Evolutionary conservation across 2,113 vertebrate species (phyloP), one percentile per base, ranked within the genome.

Genomic region (Ornithorhynchus anatinus): DNA sequence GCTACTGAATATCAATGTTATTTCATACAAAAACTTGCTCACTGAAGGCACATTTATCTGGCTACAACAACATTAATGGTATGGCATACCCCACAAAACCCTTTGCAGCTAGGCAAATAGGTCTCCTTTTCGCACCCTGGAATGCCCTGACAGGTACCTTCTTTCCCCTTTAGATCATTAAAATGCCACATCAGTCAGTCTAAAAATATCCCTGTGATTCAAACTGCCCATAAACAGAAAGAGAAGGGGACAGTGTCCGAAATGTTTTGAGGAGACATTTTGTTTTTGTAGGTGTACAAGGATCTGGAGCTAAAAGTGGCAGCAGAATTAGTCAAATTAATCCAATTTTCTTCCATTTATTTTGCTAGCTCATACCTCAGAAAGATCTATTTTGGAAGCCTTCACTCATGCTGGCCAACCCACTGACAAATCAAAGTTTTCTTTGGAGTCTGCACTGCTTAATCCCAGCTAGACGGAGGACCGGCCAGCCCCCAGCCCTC

Each of bases 261-360:
- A 31, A 10, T 0, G 13, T 60, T 57, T 20, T 14, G 44, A 77
- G n/a, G 48, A 38, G 27, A 40, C 14, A 48, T 50, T 80, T 72
- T 84, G 70, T 82, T 84, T 81, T 64, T 58, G 64, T 84, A 82
- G 80, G 70, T 80, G 63, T 62, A 54, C 37, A 53, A 42, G 67
- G 70, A 50, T 72, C 63, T 60, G 60, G 77, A 77, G 67, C 75
- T 77, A 72, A 68, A 80, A 14, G 12, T 19, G 22, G 78, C 12
- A 25, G 23, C 33, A 77, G 52, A 64, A 81, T 77, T 66, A 75
- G 77, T 79, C 44, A 73, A 83, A 79, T 79, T 79, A 85, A 81
- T 81, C 82, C 80, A 85, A 77, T 85, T 87, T 81, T 85, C 69
- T 75, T 48, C 67, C 85, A 81, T 83, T 81, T 84, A 61, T 75